Conservation (phyloP, 2,888 invertebrate genomes). For the Allacma fusca region DNA sequence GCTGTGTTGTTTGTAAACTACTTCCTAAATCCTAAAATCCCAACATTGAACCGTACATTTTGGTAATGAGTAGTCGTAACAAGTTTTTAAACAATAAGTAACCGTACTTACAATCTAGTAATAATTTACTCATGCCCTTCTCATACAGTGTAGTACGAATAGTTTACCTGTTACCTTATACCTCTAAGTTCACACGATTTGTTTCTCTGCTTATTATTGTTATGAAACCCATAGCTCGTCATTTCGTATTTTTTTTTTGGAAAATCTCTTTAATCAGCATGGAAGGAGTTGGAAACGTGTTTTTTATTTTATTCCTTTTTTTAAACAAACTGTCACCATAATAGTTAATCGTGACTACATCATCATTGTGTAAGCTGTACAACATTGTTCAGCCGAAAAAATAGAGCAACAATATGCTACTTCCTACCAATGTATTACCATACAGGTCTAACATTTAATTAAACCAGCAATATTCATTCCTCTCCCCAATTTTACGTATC, state of each 20-base stretch:
- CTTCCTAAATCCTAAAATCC: background rate
- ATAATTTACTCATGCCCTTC: background rate
- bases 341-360: background rate
- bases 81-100: conserved; percentile 7
- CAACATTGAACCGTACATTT: conserved; percentile 15
- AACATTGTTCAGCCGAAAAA: background rate
- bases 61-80: conserved; percentile 7
- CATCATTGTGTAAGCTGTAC: background rate
- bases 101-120: background rate
- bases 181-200: background rate
- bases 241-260: conserved; percentile 4
- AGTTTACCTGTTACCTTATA: background rate
- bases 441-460: background rate
- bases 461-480: too few species aligned
- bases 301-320: background rate
- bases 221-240: conserved; percentile 22
- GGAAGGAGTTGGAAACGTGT: conserved; percentile 14
- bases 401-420: background rate
- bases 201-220: conserved; percentile 1
- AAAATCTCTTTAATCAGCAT: conserved; percentile 3
- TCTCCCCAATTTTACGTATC: too few species aligned
- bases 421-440: background rate
- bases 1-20: conserved; percentile 21
- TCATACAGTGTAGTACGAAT: background rate
- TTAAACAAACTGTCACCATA: background rate